A percentile compares a stretch with the other conserved stretches of the same genome.
These are phyloP conservation scores for Neofelis nebulosa DNA, from an alignment of 2,113 vertebrate genomes.

Conservation along the genomic window DNA sequence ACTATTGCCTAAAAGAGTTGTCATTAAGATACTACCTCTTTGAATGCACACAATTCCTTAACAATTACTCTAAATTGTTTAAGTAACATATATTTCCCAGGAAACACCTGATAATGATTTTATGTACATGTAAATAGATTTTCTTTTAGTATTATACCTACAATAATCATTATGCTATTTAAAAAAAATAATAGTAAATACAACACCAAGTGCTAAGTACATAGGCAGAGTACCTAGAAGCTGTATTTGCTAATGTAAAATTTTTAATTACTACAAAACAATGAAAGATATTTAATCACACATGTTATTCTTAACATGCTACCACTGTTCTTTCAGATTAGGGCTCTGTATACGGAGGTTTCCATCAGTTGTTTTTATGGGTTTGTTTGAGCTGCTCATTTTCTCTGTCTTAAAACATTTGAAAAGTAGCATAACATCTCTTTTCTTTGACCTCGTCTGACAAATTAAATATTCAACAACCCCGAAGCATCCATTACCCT, in stretches of 20 bases:
- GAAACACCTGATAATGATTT: not conserved
- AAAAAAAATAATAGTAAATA: not conserved
- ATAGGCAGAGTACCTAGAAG: not conserved
- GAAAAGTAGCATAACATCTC: slow-evolving; percentile 21
- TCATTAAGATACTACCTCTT: not conserved
- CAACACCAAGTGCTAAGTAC: not conserved
- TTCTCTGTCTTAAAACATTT: slow-evolving; percentile 50
- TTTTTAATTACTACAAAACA: not conserved
- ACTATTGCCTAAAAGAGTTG: not conserved
- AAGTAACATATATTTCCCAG: not conserved
- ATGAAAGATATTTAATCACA: not conserved
- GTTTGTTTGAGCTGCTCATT: slow-evolving; percentile 18
- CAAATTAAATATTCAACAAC: slow-evolving; percentile 66
- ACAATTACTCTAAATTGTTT: not conserved
- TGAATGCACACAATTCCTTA: not conserved
- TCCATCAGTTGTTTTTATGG: not conserved
- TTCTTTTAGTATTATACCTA: not conserved
- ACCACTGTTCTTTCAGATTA: not conserved
- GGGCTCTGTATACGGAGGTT: not conserved
- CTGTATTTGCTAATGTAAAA: not conserved
- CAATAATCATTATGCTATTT: not conserved
- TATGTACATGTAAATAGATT: not conserved
- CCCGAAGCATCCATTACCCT: slow-evolving; percentile 46
- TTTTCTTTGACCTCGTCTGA: slow-evolving; percentile 57
- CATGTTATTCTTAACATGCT: not conserved